Percentiles rank a stretch among this genome's conserved stretches.
These are phyloP conservation scores for Sitophilus oryzae DNA, from an alignment of 1,140 invertebrate species.

Conservation along the genomic window DNA sequence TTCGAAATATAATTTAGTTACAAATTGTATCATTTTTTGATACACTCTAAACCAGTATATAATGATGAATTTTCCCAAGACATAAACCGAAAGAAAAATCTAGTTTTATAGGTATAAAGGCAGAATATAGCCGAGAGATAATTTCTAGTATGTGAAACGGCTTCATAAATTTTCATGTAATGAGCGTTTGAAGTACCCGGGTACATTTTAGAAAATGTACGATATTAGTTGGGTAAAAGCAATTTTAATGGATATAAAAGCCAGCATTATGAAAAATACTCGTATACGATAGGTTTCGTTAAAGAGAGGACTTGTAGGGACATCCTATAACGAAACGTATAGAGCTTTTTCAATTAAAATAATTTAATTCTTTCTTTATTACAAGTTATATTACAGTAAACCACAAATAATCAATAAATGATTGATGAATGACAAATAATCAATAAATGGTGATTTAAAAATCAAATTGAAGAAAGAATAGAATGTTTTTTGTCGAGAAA, in stretches of 20 bases:
- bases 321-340: background rate
- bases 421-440: too few species aligned
- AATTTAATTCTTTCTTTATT: too few species aligned
- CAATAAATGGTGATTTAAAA: too few species aligned
- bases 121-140: background rate
- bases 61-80: background rate
- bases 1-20: too few species aligned
- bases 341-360: too few species aligned
- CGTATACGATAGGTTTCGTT: background rate
- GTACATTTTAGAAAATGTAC: background rate
- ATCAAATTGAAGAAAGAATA: too few species aligned
- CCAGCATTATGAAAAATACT: background rate
- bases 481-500: too few species aligned
- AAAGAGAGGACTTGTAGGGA: background rate
- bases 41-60: too few species aligned
- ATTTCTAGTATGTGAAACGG: background rate
- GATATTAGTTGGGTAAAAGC: background rate
- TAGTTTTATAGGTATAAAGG: background rate
- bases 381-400: too few species aligned
- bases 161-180: background rate
- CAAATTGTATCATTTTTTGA: too few species aligned
- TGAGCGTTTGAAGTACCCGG: background rate
- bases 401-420: too few species aligned
- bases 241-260: background rate
- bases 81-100: background rate